These are phyloP conservation scores for Fissipunctia ypsillon DNA, from an alignment of 2,888 invertebrate species.

Conservation along the genomic window DNA sequence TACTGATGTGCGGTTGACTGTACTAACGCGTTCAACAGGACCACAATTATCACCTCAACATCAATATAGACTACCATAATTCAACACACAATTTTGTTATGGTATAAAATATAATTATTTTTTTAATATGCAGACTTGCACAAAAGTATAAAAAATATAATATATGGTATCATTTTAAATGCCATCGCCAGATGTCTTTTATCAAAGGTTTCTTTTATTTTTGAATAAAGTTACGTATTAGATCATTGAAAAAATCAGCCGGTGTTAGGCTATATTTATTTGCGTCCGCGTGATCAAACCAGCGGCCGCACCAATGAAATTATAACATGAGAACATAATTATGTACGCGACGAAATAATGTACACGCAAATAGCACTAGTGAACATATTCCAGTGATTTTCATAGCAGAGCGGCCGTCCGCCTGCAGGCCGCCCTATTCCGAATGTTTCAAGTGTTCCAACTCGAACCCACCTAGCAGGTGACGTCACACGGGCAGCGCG, in stretches of 20 bases:
- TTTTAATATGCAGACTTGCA: conserved; percentile 12
- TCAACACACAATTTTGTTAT: not conserved
- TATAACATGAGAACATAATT: not conserved
- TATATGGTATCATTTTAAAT: not conserved
- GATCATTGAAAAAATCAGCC: not conserved
- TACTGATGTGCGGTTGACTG: not conserved
- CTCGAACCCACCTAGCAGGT: not conserved
- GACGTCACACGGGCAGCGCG: conserved; percentile 77
- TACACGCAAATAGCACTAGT: not conserved
- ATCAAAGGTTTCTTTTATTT: not conserved
- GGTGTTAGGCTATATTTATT: not conserved
- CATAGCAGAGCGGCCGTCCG: not conserved
- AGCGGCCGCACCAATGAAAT: not conserved
- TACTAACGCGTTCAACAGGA: not conserved
- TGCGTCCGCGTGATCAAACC: not conserved
- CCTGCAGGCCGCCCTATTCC: not conserved
- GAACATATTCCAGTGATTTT: not conserved
- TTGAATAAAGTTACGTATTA: not conserved
- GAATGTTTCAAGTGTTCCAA: not conserved
- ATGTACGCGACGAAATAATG: not conserved
- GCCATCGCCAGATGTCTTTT: not conserved
- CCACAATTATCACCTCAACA: not conserved
- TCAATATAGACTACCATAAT: not conserved
- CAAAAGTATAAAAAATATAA: conserved; percentile 31
- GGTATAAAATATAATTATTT: conserved; percentile 15